Conservation (phyloP, 2,797 vertebrate genomes). For the Acanthiza pusilla region DNA sequence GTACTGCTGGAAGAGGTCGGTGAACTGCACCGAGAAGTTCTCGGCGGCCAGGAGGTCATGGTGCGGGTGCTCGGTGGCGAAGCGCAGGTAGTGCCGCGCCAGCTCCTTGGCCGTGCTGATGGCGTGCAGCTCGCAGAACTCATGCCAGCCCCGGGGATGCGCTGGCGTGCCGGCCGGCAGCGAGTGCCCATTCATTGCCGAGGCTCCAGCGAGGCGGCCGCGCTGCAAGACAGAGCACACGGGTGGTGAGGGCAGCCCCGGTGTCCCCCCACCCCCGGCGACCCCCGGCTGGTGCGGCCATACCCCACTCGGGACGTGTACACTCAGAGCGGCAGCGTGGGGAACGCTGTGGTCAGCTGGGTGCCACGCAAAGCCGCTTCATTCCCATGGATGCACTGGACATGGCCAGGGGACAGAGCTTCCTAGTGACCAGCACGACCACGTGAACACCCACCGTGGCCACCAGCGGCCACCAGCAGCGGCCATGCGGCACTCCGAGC, state of each 20-base stretch:
- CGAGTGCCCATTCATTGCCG: constrained; percentile 96
- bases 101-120: constrained; percentile 88
- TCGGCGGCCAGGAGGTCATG: constrained; percentile 87
- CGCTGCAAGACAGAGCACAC: constrained; percentile 71
- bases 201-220: constrained; percentile 81
- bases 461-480: accelerated
- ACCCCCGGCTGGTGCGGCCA: accelerated
- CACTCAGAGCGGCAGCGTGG: not conserved
- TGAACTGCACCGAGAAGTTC: constrained; percentile 91
- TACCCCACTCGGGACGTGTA: accelerated
- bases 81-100: constrained; percentile 90
- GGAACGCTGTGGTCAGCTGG: accelerated
- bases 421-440: accelerated
- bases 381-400: accelerated
- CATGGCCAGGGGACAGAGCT: accelerated
- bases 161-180: constrained; percentile 81
- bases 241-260: not conserved
- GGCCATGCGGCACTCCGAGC: accelerated
- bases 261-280: accelerated
- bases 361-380: not conserved
- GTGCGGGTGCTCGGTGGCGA: constrained; percentile 83
- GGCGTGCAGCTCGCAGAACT: constrained; percentile 97
- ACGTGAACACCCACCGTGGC: accelerated
- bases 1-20: constrained; percentile 90
- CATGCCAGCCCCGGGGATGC: constrained; percentile 88